phyloP scores from a whole-genome alignment of 2,797 vertebrate genomes.

The Pampus argenteus region DNA sequence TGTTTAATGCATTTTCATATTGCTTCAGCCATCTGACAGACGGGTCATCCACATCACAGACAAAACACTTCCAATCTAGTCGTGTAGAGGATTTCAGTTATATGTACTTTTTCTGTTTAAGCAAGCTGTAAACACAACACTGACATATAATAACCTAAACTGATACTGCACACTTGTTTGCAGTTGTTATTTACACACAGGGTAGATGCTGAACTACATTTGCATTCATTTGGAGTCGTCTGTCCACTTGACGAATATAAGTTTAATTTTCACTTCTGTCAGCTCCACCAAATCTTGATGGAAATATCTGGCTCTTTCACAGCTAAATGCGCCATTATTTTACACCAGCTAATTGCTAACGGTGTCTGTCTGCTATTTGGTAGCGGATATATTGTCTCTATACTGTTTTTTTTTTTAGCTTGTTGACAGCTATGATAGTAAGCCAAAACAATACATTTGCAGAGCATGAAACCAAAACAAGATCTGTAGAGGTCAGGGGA shows the following conservation, averaged over 20 bases:
- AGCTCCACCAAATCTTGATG: neutral
- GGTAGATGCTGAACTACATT: neutral
- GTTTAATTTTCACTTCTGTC: neutral
- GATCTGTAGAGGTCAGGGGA: neutral
- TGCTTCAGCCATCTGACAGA: conserved; percentile 49
- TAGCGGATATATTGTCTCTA: too few relatives aligned
- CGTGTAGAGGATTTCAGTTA: neutral
- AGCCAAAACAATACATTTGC: too few relatives aligned
- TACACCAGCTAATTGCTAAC: neutral
- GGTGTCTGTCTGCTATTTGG: neutral
- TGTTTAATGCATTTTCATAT: conserved; percentile 83
- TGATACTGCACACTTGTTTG: neutral
- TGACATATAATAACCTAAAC: neutral
- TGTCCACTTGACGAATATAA: neutral
- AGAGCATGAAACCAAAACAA: neutral
- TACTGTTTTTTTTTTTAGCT: neutral
- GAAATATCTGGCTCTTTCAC: neutral
- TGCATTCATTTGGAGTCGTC: neutral
- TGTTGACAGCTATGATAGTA: too few relatives aligned
- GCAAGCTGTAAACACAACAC: neutral
- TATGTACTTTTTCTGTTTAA: neutral
- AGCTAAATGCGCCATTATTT: neutral
- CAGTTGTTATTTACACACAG: neutral
- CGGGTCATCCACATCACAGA: neutral
- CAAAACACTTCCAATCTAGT: neutral